Conservation (phyloP, 2,888 invertebrate genomes). For the Thysanoteuthis rhombus region DNA sequence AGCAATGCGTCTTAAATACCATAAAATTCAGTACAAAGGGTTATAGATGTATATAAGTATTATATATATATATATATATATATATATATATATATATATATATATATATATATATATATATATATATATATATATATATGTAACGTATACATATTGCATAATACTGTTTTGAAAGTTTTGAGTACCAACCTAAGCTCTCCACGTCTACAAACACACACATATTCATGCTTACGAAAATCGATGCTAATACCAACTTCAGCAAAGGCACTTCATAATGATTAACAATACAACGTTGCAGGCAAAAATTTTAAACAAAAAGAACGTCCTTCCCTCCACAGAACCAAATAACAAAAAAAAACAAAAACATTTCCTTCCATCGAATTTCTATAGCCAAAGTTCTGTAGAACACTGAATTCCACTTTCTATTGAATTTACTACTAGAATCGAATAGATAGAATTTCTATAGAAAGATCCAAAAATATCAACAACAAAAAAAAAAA, state of each 20-base stretch:
- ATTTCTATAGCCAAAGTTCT: conserved; percentile 12
- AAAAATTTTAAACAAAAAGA: neutral
- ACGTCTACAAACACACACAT: neutral
- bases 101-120: too few species aligned
- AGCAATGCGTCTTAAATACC: too few species aligned
- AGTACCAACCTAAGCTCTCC: too few species aligned
- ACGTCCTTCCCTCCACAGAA: neutral
- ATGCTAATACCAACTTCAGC: neutral
- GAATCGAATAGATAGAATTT: neutral
- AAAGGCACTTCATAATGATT: neutral
- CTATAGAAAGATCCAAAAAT: neutral
- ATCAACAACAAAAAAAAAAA: neutral
- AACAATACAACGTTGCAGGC: neutral
- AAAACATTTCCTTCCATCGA: neutral
- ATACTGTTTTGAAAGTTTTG: too few species aligned
- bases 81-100: too few species aligned
- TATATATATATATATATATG: too few species aligned
- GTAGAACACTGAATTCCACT: neutral
- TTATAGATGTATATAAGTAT: too few species aligned
- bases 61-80: too few species aligned
- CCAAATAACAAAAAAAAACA: neutral
- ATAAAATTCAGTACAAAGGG: too few species aligned
- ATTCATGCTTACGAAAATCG: neutral
- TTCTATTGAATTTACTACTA: neutral
- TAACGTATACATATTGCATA: too few species aligned